A percentile compares a stretch with the other conserved stretches of the same genome.
Conservation (phyloP, 2,888 invertebrate species). For the Tetranychus piercei region DNA sequence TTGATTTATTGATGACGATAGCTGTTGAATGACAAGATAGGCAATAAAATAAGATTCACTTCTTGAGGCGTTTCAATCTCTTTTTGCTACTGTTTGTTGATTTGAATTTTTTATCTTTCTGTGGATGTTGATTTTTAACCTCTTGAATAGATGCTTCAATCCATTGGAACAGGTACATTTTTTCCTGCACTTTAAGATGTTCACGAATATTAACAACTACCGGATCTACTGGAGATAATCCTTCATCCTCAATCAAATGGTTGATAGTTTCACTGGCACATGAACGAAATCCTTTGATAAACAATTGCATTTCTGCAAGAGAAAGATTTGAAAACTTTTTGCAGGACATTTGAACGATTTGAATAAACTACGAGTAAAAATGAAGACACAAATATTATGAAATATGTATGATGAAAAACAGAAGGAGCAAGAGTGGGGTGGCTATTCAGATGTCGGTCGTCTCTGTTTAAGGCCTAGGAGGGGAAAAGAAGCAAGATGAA, state of each 20-base stretch:
- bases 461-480: too few relatives aligned
- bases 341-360: not conserved
- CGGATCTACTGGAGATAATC: not conserved
- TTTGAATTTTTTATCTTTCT: too few relatives aligned
- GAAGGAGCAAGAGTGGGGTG: not conserved
- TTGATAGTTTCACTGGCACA: slow-evolving; percentile 3
- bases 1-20: too few relatives aligned
- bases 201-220: not conserved
- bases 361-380: not conserved
- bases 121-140: too few relatives aligned
- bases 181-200: too few relatives aligned
- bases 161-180: too few relatives aligned
- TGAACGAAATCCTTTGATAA: not conserved
- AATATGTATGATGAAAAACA: too few relatives aligned
- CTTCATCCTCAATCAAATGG: not conserved
- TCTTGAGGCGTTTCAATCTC: too few relatives aligned
- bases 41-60: too few relatives aligned
- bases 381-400: not conserved
- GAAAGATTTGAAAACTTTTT: not conserved
- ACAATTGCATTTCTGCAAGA: not conserved
- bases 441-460: not conserved
- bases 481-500: not conserved
- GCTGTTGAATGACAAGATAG: too few relatives aligned
- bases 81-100: too few relatives aligned
- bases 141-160: too few relatives aligned